phyloP scores from a whole-genome alignment of 2,113 vertebrate species.

The Edolisoma coerulescens region DNA sequence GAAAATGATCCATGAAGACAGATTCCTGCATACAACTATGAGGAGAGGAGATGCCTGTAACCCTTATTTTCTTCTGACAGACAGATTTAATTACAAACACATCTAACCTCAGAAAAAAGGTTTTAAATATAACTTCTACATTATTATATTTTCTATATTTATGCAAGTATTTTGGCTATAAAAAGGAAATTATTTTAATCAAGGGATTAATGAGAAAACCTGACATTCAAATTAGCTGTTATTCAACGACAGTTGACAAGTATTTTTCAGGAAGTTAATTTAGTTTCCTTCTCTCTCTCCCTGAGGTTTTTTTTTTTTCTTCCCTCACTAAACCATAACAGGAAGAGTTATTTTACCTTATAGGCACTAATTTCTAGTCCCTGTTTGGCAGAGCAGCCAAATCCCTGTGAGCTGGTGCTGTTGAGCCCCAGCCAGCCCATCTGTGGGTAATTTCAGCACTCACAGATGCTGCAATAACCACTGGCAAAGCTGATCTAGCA shows the following conservation, averaged over 20 bases:
- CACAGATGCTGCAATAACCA: conserved; percentile 29
- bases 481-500: not conserved
- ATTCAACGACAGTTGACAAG: not conserved
- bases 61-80: not conserved
- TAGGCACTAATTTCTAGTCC: not conserved
- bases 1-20: not conserved
- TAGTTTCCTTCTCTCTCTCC: not conserved
- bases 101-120: not conserved
- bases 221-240: not conserved
- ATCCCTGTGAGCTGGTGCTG: not conserved
- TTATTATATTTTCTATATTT: not conserved
- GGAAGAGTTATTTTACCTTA: not conserved
- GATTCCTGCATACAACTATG: not conserved
- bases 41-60: not conserved
- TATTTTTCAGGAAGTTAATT: not conserved
- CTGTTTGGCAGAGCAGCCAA: not conserved
- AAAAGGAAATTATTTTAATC: not conserved
- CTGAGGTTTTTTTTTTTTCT: accelerated
- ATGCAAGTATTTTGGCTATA: not conserved
- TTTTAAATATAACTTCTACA: not conserved
- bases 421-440: conserved; percentile 1
- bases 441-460: not conserved
- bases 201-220: not conserved
- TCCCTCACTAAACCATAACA: not conserved
- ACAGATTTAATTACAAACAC: not conserved